These are phyloP conservation scores for Epizoanthus illoricatus DNA, from an alignment of 92 coral and sea anemone genomes.

Conservation along the genomic window DNA sequence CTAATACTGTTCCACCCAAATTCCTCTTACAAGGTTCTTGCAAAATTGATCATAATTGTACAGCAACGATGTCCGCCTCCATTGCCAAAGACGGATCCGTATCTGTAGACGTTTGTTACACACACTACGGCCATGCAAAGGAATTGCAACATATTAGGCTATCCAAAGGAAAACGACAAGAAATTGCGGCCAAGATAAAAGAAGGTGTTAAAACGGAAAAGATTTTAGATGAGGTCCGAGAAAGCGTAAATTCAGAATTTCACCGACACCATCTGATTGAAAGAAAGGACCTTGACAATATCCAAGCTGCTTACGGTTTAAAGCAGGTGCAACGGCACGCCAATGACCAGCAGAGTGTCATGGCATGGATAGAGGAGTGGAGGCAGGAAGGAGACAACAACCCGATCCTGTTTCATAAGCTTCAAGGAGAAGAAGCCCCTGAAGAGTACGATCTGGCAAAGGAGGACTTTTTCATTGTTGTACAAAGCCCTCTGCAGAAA, in stretches of 20 bases:
- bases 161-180: slow-evolving; percentile 42
- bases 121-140: slow-evolving; percentile 45
- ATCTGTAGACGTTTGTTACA: slow-evolving; percentile 42
- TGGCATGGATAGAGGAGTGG: slow-evolving; percentile 58
- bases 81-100: slow-evolving; percentile 32
- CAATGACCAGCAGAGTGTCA: slow-evolving; percentile 59
- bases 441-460: slow-evolving; percentile 45
- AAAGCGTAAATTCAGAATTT: slow-evolving; percentile 28
- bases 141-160: slow-evolving; percentile 50
- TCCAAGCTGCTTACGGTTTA: slow-evolving; percentile 41
- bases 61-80: slow-evolving; percentile 37
- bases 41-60: slow-evolving; percentile 52
- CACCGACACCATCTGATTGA: slow-evolving; percentile 51
- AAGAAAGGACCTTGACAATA: slow-evolving; percentile 50
- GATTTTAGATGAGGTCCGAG: slow-evolving; percentile 49
- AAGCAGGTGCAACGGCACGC: slow-evolving; percentile 43
- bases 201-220: slow-evolving; percentile 51
- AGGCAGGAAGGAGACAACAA: slow-evolving; percentile 16
- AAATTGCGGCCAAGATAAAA: slow-evolving; percentile 57
- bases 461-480: slow-evolving; percentile 40
- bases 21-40: slow-evolving; percentile 30
- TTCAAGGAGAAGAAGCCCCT: background rate
- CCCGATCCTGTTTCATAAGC: slow-evolving; percentile 31
- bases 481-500: slow-evolving; percentile 43
- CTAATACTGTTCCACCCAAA: background rate